Evolutionary conservation across 2,888 invertebrate species (phyloP), one percentile per base, ranked within the genome.

Genomic region (Rhimphoctona megacephalus): DNA sequence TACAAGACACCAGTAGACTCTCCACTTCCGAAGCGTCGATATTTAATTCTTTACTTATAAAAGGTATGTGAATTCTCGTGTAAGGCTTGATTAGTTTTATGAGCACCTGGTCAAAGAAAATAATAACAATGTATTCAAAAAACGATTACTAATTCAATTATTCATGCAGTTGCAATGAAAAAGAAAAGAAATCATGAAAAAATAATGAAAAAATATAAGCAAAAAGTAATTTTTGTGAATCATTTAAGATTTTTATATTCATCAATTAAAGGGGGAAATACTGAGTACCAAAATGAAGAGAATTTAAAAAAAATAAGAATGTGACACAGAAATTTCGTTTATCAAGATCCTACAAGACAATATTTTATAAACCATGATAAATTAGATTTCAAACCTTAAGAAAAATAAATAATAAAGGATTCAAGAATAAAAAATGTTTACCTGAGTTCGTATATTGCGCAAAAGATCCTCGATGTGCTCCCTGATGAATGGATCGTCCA

Each of bases 401-500:
- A 67, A 25, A 39, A 22, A 33, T 46, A 19, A 14, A 5, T 1
- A 46, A 30, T 1, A 30, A 30, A 25, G 25, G n/a, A 1, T 2
- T 25, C 25, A 8, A 22, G 22, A 57, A 25, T 4, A 1, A 57
- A 25, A 57, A 61, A 25, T 2, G 39, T 61, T 83, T 88, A 93
- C 93, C 90, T 93, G 92, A 4, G 99, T 99, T 89, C 99, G 96
- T 92, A 99, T 99, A 95, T 99, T 99, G 83, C 99, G 96, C 80
- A 99, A 95, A 84, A 99, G 95, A 95, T 99, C 99, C 96, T 99
- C 99, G 93, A 99, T 99, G 94, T 99, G 99, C 94, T 99, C 99
- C 90, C 99, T 95, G 92, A 99, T 99, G 95, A 99, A 99, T 0
- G 98, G 99, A 95, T 99, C 99, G 92, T 99, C 99, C 99, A 99